phyloP scores from a whole-genome alignment of 2,888 invertebrate species.

The Zeuzera pyrina region DNA sequence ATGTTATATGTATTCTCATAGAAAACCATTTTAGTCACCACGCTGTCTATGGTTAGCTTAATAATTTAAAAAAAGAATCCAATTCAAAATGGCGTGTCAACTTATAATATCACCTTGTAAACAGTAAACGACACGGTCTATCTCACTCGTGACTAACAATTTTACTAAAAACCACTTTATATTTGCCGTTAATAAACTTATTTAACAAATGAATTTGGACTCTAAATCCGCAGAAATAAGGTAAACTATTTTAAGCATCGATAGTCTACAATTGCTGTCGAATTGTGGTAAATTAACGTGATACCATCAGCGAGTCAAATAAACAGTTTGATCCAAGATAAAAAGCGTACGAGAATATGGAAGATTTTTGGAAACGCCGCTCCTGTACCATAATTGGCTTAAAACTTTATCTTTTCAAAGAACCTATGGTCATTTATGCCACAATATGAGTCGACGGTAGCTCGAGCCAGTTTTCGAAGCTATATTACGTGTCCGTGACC shows the following conservation, averaged over 20 bases:
- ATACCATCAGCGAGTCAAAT: constrained; percentile 58
- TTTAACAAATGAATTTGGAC: neutral
- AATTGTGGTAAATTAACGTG: constrained; percentile 32
- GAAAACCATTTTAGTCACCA: no score
- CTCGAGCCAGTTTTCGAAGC: constrained; percentile 26
- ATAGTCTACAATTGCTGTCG: constrained; percentile 1
- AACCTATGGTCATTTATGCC: constrained; percentile 58
- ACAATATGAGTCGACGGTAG: constrained; percentile 39
- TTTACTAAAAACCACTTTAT: constrained; percentile 26
- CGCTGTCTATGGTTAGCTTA: no score
- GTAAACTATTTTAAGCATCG: rapidly evolving
- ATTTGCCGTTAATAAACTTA: neutral
- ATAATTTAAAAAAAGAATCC: constrained; percentile 27
- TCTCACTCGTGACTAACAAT: constrained; percentile 55
- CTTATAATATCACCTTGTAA: constrained; percentile 55
- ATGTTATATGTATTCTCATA: no score
- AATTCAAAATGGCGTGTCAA: constrained; percentile 48
- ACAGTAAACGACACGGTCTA: constrained; percentile 43
- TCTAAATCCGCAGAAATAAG: neutral
- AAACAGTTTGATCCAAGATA: constrained; percentile 53
- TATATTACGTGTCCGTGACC: constrained; percentile 45
- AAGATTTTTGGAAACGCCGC: constrained; percentile 65
- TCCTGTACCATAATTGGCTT: constrained; percentile 54
- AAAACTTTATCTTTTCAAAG: constrained; percentile 62
- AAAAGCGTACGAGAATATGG: constrained; percentile 37